phyloP scores from a whole-genome alignment of 2,888 invertebrate species.

The Clepsis dumicolana region DNA sequence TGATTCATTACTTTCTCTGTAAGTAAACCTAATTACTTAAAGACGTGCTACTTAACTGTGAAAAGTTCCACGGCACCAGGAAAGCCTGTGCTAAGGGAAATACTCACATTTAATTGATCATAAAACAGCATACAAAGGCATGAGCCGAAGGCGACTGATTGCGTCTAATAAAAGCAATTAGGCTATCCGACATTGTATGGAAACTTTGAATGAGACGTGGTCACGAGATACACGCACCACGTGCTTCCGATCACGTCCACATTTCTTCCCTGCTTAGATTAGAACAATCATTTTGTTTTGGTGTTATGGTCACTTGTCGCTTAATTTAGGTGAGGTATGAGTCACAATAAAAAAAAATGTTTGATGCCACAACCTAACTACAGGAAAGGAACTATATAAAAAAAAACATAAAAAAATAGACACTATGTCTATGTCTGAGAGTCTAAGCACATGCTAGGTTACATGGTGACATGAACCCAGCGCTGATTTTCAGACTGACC shows the following conservation, averaged over 20 bases:
- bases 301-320: neutral
- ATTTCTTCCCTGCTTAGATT: neutral
- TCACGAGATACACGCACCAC: neutral
- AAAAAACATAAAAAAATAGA: no score
- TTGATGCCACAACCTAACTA: no score
- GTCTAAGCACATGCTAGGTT: no score
- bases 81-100: neutral
- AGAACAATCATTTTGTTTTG: neutral
- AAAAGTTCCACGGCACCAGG: neutral
- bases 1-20: no score
- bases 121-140: neutral
- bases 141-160: constrained; percentile 4
- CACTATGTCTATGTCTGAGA: no score
- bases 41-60: no score
- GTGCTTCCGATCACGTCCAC: constrained; percentile 10
- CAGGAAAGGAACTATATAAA: no score
- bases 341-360: no score
- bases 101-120: neutral
- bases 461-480: no score
- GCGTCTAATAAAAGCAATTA: constrained; percentile 6
- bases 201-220: neutral
- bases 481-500: no score
- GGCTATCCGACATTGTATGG: constrained; percentile 1
- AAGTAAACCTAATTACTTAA: no score
- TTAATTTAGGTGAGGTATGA: no score